phyloP scores from a whole-genome alignment of 2,797 vertebrate species.

The Acanthurus tractus region DNA sequence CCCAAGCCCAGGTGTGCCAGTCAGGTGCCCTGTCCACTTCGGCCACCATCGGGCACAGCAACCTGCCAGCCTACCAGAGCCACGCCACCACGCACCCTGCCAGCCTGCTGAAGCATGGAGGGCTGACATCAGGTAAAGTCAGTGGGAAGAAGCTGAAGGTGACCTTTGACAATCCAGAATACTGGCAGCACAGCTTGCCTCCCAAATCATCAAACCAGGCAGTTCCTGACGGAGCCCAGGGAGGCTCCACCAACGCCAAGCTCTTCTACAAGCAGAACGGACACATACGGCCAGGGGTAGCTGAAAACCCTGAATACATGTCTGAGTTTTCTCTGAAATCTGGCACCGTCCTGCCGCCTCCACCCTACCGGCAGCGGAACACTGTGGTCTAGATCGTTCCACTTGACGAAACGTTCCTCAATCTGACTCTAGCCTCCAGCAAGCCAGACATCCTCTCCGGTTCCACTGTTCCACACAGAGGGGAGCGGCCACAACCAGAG shows the following conservation, averaged over 20 bases:
- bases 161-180: conserved; percentile 98
- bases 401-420: conserved; percentile 51
- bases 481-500: conserved; percentile 38
- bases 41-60: conserved; percentile 66
- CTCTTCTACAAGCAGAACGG: conserved; percentile 98
- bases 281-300: conserved; percentile 91
- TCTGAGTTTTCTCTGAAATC: conserved; percentile 95
- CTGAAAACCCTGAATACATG: conserved; percentile 96
- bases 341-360: conserved; percentile 93
- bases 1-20: conserved; percentile 65
- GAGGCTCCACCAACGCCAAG: conserved; percentile 90
- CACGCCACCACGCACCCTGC: conserved; percentile 67
- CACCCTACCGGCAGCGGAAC: conserved; percentile 97
- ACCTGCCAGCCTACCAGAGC: conserved; percentile 79
- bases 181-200: conserved; percentile 98
- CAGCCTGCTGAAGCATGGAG: conserved; percentile 80
- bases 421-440: conserved; percentile 54
- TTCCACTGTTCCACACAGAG: conserved; percentile 58
- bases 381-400: conserved; percentile 92
- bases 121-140: conserved; percentile 76
- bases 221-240: conserved; percentile 88
- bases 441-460: conserved; percentile 62
- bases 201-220: conserved; percentile 89
- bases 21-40: conserved; percentile 78
- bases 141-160: conserved; percentile 92